These are phyloP conservation scores for Heteromyza rotundicornis DNA, from an alignment of 2,888 invertebrate genomes.

Conservation along the genomic window DNA sequence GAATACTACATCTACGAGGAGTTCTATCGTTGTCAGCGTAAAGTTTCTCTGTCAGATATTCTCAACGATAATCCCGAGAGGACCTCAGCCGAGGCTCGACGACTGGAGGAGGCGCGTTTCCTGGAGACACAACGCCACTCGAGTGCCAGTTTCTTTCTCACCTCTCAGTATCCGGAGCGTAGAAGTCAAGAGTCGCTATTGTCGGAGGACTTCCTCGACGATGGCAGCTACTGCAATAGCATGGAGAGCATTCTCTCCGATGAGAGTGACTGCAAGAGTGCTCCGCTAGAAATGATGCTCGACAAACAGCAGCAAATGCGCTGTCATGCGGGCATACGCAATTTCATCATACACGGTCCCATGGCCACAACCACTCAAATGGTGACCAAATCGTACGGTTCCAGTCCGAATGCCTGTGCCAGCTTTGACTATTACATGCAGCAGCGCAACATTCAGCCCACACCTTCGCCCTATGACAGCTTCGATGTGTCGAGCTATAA, in stretches of 20 bases:
- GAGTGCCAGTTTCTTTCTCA: conserved; percentile 82
- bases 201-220: conserved; percentile 70
- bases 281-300: conserved; percentile 76
- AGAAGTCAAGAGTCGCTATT: conserved; percentile 80
- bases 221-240: conserved; percentile 75
- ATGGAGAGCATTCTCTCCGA: conserved; percentile 82
- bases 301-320: conserved; percentile 53
- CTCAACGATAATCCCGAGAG: conserved; percentile 62
- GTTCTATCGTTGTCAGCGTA: conserved; percentile 64
- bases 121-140: conserved; percentile 70
- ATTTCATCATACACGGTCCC: conserved; percentile 60
- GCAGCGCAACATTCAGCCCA: conserved; percentile 37
- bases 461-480: conserved; percentile 52
- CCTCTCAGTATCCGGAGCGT: conserved; percentile 64
- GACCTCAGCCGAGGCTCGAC: conserved; percentile 49
- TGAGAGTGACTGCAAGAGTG: conserved; percentile 80
- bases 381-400: conserved; percentile 69
- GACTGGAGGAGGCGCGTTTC: conserved; percentile 60
- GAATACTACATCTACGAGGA: conserved; percentile 77
- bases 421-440: conserved; percentile 67
- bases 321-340: conserved; percentile 54
- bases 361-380: conserved; percentile 57
- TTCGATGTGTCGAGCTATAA: conserved; percentile 63
- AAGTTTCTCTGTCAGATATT: conserved; percentile 68
- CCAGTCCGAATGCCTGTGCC: conserved; percentile 68